A percentile compares a stretch with the other conserved stretches of the same genome.
phyloP scores from a whole-genome alignment of 2,888 invertebrate genomes.

The Drosophila kambysellisi region DNA sequence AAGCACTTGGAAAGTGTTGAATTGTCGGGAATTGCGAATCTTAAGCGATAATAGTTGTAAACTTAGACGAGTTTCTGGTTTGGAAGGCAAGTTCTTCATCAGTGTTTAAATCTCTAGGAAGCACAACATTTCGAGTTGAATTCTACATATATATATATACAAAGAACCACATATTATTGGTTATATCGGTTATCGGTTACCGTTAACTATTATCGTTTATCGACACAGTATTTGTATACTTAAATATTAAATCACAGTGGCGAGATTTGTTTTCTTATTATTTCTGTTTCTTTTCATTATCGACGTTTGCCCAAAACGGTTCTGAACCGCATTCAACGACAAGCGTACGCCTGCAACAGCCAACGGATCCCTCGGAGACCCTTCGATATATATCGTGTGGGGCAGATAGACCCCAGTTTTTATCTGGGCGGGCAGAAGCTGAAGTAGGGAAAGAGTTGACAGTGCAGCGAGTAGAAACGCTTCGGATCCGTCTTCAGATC shows the following conservation, averaged over 20 bases:
- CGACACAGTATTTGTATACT: constrained; percentile 43
- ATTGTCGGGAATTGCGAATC: constrained; percentile 62
- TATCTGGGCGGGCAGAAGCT: constrained; percentile 91
- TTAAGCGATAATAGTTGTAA: constrained; percentile 38
- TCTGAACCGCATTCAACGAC: constrained; percentile 60
- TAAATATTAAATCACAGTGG: constrained; percentile 78
- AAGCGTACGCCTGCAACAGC: constrained; percentile 70
- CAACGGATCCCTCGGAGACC: constrained; percentile 26
- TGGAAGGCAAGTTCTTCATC: constrained; percentile 60
- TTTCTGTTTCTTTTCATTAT: constrained; percentile 7
- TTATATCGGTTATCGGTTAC: constrained; percentile 29
- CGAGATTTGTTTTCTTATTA: constrained; percentile 69
- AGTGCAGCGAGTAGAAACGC: constrained; percentile 95
- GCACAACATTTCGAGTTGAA: constrained; percentile 72
- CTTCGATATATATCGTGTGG: constrained; percentile 76
- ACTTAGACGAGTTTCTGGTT: constrained; percentile 41
- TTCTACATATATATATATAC: constrained; percentile 40
- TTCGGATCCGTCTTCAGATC: constrained; percentile 92
- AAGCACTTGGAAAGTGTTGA: constrained; percentile 77
- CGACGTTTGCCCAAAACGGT: constrained; percentile 64
- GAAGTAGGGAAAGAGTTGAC: constrained; percentile 94
- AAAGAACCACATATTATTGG: constrained; percentile 43
- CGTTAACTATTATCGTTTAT: constrained; percentile 27
- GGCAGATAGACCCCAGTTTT: not conserved
- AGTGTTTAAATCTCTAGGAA: constrained; percentile 64